Evolutionary conservation across 2,888 invertebrate species (phyloP).

Genomic region (Thera britannica): DNA sequence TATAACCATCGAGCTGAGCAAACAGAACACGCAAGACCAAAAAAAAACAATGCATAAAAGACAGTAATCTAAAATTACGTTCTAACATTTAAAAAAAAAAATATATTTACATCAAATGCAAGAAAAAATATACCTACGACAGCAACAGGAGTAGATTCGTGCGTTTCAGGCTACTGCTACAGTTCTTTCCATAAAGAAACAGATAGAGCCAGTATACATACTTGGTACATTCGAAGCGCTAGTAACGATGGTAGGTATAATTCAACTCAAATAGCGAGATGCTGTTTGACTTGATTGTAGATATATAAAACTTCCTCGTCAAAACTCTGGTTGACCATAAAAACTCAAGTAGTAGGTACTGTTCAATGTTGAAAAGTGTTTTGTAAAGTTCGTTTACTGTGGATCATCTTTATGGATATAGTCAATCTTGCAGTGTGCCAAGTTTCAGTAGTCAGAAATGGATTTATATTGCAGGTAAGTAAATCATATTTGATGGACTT

Average conservation of each 20-base stretch:
- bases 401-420: background rate
- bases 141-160: slow-evolving; percentile 18
- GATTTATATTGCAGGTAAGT: slow-evolving; percentile 5
- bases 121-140: slow-evolving; percentile 19
- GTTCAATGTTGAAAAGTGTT: slow-evolving; percentile 3
- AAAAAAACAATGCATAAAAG: slow-evolving; percentile 23
- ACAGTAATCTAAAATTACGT: slow-evolving; percentile 22
- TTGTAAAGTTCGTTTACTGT: background rate
- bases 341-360: background rate
- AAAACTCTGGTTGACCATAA: background rate
- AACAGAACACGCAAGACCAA: slow-evolving; percentile 40
- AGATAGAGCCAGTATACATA: slow-evolving; percentile 21
- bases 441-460: background rate
- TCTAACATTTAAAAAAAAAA: slow-evolving; percentile 15
- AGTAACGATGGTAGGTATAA: slow-evolving; percentile 2
- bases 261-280: slow-evolving; percentile 4
- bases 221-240: slow-evolving; percentile 20
- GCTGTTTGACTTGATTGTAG: background rate
- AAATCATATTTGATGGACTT: slow-evolving; percentile 7
- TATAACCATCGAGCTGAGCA: slow-evolving; percentile 40
- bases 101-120: slow-evolving; percentile 23
- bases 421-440: background rate
- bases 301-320: slow-evolving; percentile 4
- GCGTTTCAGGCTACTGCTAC: slow-evolving; percentile 20
- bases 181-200: slow-evolving; percentile 4